Evolutionary conservation across 1,140 invertebrate species (phyloP), one percentile per base, ranked within the genome.

Genomic region (Tachypleus tridentatus): DNA sequence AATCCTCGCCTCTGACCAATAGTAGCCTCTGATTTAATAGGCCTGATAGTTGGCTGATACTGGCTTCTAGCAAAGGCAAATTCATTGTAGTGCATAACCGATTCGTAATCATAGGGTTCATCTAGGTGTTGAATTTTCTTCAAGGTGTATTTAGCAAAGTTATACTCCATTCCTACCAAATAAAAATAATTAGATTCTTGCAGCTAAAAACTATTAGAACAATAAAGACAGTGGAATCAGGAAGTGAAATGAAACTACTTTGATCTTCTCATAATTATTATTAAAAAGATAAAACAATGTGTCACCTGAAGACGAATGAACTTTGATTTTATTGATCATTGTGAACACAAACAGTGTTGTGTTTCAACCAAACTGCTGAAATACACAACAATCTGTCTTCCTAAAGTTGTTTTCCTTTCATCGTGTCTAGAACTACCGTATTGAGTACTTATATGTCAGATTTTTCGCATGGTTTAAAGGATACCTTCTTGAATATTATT

Each of bases 401-500:
- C 3, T 8, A 7, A n/a, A 8, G 53, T 54, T n/a, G 3, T 54
- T 54, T 54, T 8, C 7, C 53, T 54, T 54, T 54, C 2, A 29
- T 1, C 29, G 29, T 29, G 29, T 29, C 2, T 29, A 29, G 29
- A 29, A 29, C 29, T 29, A 29, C 29, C 29, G 29, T 29, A 0
- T 29, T 29, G 29, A 29, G 29, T 29, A 29, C 29, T 29, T 29
- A 8, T 54, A 54, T 54, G 53, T 3, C 3, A 7, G 7, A 54
- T n/a, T 1, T 54, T 7, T 54, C 53, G n/a, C n/a, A 8, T 54
- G n/a, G 0, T n/a, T 54, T 54, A 8, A 54, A 54, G 29, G n/a
- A 54, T 54, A 54, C 62, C 65, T 49, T 64, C 29, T 52, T 80
- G 72, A n/a, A 89, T 87, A 69, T 86, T 86, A 4, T 82, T 74